Conservation (phyloP, 2,113 vertebrate genomes). For the Triplophysa siluroides region DNA sequence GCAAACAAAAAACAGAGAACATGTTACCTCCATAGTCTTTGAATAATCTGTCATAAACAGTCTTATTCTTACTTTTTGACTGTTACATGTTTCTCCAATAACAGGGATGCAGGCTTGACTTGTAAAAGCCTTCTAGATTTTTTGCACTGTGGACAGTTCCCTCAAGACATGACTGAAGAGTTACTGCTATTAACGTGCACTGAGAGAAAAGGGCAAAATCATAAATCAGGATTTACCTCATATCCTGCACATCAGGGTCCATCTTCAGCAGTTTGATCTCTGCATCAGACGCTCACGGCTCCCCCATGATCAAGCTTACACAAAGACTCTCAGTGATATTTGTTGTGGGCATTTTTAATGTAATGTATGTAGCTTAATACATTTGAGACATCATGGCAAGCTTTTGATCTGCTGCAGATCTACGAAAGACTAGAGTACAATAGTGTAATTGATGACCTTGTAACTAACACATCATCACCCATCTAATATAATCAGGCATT, state of each 20-base stretch:
- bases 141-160: conserved; percentile 56
- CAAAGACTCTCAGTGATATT: background rate
- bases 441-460: too few relatives aligned
- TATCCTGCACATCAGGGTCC: conserved; percentile 32
- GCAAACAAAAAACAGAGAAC: too few relatives aligned
- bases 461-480: too few relatives aligned
- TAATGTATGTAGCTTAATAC: background rate
- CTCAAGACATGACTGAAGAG: conserved; percentile 42
- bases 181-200: conserved; percentile 37
- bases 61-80: conserved; percentile 40
- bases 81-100: conserved; percentile 33
- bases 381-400: background rate
- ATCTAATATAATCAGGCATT: too few relatives aligned
- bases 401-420: background rate
- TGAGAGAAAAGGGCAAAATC: conserved; percentile 53
- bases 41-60: conserved; percentile 25
- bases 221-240: conserved; percentile 55
- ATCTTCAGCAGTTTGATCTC: conserved; percentile 35
- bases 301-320: background rate
- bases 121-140: conserved; percentile 47
- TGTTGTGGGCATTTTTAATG: background rate
- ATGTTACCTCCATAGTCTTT: background rate
- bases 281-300: background rate
- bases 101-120: conserved; percentile 19
- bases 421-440: background rate